Evolutionary conservation across 2,113 vertebrate genomes (phyloP), one percentile per base, ranked within the genome.

Genomic region (Esox niger): DNA sequence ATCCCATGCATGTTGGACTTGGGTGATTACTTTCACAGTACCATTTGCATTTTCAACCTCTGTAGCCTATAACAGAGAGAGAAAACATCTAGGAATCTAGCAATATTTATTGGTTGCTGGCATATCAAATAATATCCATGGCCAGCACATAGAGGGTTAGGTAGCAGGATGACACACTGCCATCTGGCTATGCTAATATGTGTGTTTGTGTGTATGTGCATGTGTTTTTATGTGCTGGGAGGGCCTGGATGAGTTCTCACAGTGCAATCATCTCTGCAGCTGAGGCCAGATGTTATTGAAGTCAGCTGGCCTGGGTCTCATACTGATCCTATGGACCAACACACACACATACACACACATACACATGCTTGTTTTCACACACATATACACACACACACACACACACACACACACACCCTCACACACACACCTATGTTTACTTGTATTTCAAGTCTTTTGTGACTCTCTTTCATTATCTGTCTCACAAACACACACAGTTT

Each of bases 241-340:
- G 49, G 79, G 76, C 35, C 73, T 72, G 75, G 77, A 82, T 87
- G 80, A 84, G 71, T 84, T 85, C 77, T 81, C 69, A 57, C 60
- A 70, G 73, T 79, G 82, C 89, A 90, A 89, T 91, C 85, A 87
- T 86, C 79, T 82, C 70, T 69, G 76, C 60, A 84, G 86, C 82
- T 49, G 21, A 58, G 73, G 86, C 84, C 87, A 90, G 85, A 90
- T 90, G 86, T 86, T 89, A 68, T 76, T 84, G 79, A 81, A 84
- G 84, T 87, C 82, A 82, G 85, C 79, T 78, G 80, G 82, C 74
- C 85, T 82, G 77, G 73, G 71, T 85, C 65, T 71, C 71, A 64
- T n/a, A n/a, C n/a, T n/a, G n/a, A 84, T 79, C 76, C 61, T 83
- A 55, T 64, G 77, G 62, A 68, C 43, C 29, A 27, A 13, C 21